A percentile compares a stretch with the other conserved stretches of the same genome.
These are phyloP conservation scores for Spodoptera exigua DNA, from an alignment of 2,888 invertebrate species.

Conservation along the genomic window DNA sequence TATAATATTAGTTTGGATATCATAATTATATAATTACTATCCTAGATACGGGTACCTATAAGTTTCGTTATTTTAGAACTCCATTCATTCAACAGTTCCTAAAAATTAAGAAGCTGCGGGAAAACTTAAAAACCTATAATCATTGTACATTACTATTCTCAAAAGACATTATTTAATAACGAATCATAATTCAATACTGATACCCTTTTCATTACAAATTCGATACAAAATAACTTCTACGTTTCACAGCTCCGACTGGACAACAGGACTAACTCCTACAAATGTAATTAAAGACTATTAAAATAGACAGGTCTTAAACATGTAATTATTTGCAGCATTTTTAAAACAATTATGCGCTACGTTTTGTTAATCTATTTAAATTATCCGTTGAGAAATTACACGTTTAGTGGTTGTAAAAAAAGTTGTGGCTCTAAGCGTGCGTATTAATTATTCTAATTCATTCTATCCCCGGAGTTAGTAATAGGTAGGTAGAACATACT, in stretches of 20 bases:
- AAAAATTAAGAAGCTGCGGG: too few species aligned
- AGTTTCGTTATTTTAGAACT: too few species aligned
- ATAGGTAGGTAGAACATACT: conserved; percentile 29
- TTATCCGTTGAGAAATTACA: conserved; percentile 53
- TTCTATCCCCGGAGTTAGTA: conserved; percentile 33
- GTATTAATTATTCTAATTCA: conserved; percentile 42
- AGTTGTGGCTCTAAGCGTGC: conserved; percentile 20
- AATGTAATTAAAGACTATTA: conserved; percentile 59
- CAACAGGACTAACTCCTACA: conserved; percentile 25
- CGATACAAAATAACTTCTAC: neutral
- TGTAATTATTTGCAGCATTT: conserved; percentile 58
- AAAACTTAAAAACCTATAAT: too few species aligned
- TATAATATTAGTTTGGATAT: too few species aligned
- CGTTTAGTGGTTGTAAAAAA: conserved; percentile 29
- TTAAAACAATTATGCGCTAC: conserved; percentile 57
- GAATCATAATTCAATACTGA: too few species aligned
- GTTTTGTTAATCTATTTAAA: conserved; percentile 61
- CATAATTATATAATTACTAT: too few species aligned
- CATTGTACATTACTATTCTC: too few species aligned
- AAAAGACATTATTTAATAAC: too few species aligned
- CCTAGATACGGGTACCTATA: too few species aligned
- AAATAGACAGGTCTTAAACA: conserved; percentile 53
- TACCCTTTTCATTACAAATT: too few species aligned
- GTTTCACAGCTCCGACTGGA: conserved; percentile 36
- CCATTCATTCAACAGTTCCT: too few species aligned